Percentiles rank a stretch among this genome's conserved stretches.
Conservation (phyloP, 2,888 invertebrate genomes). For the Hemicrepidius hirtus region DNA sequence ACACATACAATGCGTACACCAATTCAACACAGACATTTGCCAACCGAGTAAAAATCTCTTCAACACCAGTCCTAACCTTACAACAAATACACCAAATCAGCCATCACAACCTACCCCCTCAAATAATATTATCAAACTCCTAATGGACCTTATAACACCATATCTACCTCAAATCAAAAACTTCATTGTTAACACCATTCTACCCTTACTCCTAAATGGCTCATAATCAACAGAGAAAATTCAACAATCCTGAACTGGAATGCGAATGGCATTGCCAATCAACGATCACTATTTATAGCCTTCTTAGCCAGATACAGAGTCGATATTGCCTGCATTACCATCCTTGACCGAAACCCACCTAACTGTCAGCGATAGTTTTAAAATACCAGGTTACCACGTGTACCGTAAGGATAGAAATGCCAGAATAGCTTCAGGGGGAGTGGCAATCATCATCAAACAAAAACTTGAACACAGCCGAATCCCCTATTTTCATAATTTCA, state of each 20-base stretch:
- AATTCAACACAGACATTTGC: constrained; percentile 1
- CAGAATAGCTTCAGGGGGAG: neutral
- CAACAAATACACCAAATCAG: neutral
- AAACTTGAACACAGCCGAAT: neutral
- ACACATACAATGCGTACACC: neutral
- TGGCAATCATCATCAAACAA: neutral
- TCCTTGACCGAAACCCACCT: constrained; percentile 35
- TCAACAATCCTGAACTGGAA: constrained; percentile 33
- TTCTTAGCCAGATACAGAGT: constrained; percentile 33
- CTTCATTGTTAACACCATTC: constrained; percentile 11
- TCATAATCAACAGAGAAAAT: constrained; percentile 7
- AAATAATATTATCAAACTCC: constrained; percentile 1
- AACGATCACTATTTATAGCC: constrained; percentile 24
- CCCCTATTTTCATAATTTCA: constrained; percentile 1
- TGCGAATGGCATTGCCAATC: constrained; percentile 14
- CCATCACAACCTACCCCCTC: neutral
- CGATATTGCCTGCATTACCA: constrained; percentile 35
- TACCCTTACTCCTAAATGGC: constrained; percentile 19
- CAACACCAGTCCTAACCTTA: neutral
- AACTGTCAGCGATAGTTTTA: constrained; percentile 3
- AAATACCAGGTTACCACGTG: constrained; percentile 26
- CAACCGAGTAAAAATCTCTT: neutral
- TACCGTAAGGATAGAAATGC: constrained; percentile 20
- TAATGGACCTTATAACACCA: constrained; percentile 14
- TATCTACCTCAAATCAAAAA: constrained; percentile 20